Conservation (phyloP, 2,113 vertebrate species). For the Semicossyphus pulcher region DNA sequence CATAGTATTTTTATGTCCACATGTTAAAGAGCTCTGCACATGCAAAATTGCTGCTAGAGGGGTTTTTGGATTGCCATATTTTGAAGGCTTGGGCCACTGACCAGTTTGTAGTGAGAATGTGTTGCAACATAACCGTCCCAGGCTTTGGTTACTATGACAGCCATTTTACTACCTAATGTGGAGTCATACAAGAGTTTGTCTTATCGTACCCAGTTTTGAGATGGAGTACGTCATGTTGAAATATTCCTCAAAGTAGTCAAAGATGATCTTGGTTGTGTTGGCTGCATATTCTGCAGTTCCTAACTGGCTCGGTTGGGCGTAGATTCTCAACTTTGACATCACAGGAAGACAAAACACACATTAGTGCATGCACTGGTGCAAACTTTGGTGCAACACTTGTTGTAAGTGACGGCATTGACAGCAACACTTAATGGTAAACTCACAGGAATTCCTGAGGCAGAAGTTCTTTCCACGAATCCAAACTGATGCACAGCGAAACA, state of each 20-base stretch:
- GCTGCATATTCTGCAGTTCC: constrained; percentile 91
- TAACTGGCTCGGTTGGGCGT: constrained; percentile 90
- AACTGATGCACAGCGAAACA: constrained; percentile 97
- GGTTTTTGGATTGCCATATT: too few species aligned
- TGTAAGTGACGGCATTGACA: background rate
- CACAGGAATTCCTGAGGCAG: constrained; percentile 81
- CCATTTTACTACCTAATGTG: too few species aligned
- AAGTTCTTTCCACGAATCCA: constrained; percentile 39
- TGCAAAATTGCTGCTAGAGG: too few species aligned
- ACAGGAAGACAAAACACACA: constrained; percentile 2
- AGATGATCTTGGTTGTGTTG: constrained; percentile 86
- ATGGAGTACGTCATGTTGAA: constrained; percentile 92
- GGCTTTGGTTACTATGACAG: background rate
- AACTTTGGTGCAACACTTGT: background rate
- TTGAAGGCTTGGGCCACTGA: too few species aligned
- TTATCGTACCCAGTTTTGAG: constrained; percentile 89
- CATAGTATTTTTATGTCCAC: too few species aligned
- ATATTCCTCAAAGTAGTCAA: constrained; percentile 94
- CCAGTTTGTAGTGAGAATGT: too few species aligned
- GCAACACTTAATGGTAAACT: constrained; percentile 32
- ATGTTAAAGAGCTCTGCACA: too few species aligned
- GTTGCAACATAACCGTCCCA: too few species aligned
- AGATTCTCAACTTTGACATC: constrained; percentile 88
- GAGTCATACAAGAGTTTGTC: background rate
- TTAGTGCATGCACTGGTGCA: background rate